These are phyloP conservation scores for Leucophenga montana DNA, from an alignment of 2,888 invertebrate genomes.

Conservation along the genomic window DNA sequence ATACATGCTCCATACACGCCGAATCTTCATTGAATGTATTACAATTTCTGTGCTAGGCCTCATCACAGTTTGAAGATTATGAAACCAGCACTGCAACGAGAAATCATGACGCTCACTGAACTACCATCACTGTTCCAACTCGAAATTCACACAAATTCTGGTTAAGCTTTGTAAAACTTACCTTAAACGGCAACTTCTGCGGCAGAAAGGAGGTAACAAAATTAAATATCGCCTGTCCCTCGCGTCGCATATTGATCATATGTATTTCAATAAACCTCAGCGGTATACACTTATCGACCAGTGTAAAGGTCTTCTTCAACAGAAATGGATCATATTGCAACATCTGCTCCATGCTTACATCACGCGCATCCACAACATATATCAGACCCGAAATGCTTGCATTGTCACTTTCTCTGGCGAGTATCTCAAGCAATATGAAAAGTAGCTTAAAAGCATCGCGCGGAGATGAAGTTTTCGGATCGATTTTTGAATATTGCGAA, in stretches of 20 bases:
- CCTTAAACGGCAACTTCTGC: slow-evolving; percentile 57
- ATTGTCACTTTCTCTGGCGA: slow-evolving; percentile 60
- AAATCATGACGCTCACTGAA: too few species aligned
- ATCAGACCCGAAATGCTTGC: slow-evolving; percentile 56
- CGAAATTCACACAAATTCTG: too few species aligned
- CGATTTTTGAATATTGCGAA: slow-evolving; percentile 60
- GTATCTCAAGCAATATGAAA: slow-evolving; percentile 62
- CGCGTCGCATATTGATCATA: slow-evolving; percentile 62
- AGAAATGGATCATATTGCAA: slow-evolving; percentile 59
- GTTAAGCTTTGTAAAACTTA: slow-evolving; percentile 33
- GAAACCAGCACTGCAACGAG: too few species aligned
- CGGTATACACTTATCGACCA: slow-evolving; percentile 61
- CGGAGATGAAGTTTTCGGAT: slow-evolving; percentile 55
- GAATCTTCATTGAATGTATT: too few species aligned
- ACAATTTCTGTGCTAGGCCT: too few species aligned
- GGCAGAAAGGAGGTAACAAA: slow-evolving; percentile 61
- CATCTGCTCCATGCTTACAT: slow-evolving; percentile 63
- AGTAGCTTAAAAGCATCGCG: slow-evolving; percentile 62
- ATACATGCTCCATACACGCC: too few species aligned
- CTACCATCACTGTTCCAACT: too few species aligned
- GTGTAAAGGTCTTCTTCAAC: slow-evolving; percentile 56
- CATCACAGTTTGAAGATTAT: too few species aligned
- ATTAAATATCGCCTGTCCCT: slow-evolving; percentile 54
- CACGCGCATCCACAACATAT: slow-evolving; percentile 59
- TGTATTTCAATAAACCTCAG: slow-evolving; percentile 60